These are phyloP conservation scores for Watsonalla binaria DNA, from an alignment of 2,888 invertebrate genomes.

Conservation along the genomic window DNA sequence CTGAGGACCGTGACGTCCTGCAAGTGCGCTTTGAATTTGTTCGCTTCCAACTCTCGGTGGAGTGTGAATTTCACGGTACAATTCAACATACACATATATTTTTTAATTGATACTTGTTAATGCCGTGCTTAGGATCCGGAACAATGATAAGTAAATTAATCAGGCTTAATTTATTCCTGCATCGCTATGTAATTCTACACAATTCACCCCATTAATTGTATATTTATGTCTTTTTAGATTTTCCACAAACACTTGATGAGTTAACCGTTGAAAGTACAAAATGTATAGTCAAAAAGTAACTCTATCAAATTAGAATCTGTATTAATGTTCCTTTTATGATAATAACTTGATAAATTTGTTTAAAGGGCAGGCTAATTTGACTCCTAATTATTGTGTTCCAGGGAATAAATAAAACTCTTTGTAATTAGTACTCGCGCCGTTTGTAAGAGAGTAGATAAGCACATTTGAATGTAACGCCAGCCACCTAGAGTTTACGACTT, in stretches of 20 bases:
- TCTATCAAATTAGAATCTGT: conserved; percentile 39
- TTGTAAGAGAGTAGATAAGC: not conserved
- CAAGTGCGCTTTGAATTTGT: too few species aligned
- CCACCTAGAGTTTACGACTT: not conserved
- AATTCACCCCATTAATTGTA: conserved; percentile 20
- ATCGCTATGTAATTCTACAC: conserved; percentile 9
- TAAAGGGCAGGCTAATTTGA: conserved; percentile 30
- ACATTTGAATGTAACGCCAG: not conserved
- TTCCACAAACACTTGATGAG: conserved; percentile 5
- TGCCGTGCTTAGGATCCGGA: too few species aligned
- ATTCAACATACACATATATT: too few species aligned
- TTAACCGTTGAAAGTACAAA: conserved; percentile 28
- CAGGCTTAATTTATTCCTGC: too few species aligned
- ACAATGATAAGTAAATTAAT: too few species aligned
- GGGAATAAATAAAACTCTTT: conserved; percentile 10
- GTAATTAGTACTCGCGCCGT: not conserved
- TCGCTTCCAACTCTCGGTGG: too few species aligned
- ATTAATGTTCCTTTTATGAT: conserved; percentile 48
- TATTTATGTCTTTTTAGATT: not conserved
- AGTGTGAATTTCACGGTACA: too few species aligned
- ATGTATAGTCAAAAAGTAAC: conserved; percentile 35
- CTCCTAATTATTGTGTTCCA: conserved; percentile 23
- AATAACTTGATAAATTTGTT: conserved; percentile 31
- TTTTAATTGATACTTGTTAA: too few species aligned
- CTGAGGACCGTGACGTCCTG: too few species aligned